Evolutionary conservation across 2,888 invertebrate species (phyloP), one percentile per base, ranked within the genome.

Genomic region (Orthonevra nobilis): DNA sequence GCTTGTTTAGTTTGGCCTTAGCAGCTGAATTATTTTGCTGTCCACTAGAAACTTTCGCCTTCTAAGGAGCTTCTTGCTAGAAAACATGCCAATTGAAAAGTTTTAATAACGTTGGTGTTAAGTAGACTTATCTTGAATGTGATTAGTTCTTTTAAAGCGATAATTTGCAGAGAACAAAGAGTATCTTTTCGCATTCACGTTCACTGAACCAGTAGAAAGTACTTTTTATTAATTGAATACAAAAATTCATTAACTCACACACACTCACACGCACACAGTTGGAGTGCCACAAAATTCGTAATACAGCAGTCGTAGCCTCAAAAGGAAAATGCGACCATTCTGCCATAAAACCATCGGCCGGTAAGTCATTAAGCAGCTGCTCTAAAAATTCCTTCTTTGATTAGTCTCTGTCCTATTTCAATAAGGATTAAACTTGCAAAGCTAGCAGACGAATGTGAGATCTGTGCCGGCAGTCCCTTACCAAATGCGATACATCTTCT

Each of bases 201-300:
- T 38, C 48, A 28, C 4, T 28, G 26, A 17, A 46, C 26, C 36
- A 36, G 30, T 48, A 15, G n/a, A n/a, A n/a, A 3, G 17, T 12
- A 17, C 28, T 56, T n/a, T 38, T 48, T 56, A 66, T 68, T 68
- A 68, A 58, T 68, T 56, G 56, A 68, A 68, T 68, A 48, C 56
- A 32, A 68, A 68, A 68, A 58, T 58, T 56, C 68, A 68, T 68
- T 68, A 68, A 68, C 68, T 56, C 46, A 28, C 15, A 44, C 36
- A 32, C 19, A 32, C 30, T 38, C 56, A 10, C 50, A 52, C 6
- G 10, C n/a, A 20, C 10, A 17, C 4, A 12, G 19, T 2, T 5
- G 44, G 14, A 32, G n/a, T n/a, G n/a, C n/a, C n/a, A n/a, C n/a
- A n/a, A 32, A 20, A 20, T 10, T 28, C 23, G 14, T 42, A 38